Conservation (phyloP, 37 sponge, comb jelly and placozoan genomes). For the Geodia barretti region DNA sequence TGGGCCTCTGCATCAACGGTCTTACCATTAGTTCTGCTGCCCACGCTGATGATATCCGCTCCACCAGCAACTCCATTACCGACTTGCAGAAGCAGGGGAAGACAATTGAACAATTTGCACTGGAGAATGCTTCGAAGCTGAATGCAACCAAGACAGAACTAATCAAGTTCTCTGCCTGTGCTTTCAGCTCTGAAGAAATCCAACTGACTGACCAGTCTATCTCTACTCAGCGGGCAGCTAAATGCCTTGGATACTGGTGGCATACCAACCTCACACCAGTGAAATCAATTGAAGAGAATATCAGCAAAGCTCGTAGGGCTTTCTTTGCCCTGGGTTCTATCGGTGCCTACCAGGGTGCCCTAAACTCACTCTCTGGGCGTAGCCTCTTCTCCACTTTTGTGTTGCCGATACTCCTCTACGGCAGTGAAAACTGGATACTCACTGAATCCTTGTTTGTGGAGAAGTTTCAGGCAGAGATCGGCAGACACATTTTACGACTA, state of each 20-base stretch:
- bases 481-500: background rate
- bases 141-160: conserved; percentile 23
- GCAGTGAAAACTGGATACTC: conserved; percentile 3
- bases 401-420: background rate
- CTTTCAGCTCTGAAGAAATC: background rate
- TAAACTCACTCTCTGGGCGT: conserved; percentile 18
- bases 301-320: conserved; percentile 10
- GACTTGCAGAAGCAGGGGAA: background rate
- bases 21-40: background rate
- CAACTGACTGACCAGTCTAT: background rate
- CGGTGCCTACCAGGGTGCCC: conserved; percentile 10
- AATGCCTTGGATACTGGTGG: conserved; percentile 31
- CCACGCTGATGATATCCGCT: conserved; percentile 7
- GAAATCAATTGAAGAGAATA: conserved; percentile 1
- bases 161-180: background rate
- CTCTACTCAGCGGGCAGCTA: background rate
- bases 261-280: background rate
- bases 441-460: background rate
- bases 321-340: conserved; percentile 11
- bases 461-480: conserved; percentile 18
- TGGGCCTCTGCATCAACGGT: background rate
- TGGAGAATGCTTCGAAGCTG: background rate
- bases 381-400: background rate
- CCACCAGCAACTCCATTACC: background rate
- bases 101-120: background rate